Conservation (phyloP, 2,113 vertebrate species). For the Neomonachus schauinslandi region DNA sequence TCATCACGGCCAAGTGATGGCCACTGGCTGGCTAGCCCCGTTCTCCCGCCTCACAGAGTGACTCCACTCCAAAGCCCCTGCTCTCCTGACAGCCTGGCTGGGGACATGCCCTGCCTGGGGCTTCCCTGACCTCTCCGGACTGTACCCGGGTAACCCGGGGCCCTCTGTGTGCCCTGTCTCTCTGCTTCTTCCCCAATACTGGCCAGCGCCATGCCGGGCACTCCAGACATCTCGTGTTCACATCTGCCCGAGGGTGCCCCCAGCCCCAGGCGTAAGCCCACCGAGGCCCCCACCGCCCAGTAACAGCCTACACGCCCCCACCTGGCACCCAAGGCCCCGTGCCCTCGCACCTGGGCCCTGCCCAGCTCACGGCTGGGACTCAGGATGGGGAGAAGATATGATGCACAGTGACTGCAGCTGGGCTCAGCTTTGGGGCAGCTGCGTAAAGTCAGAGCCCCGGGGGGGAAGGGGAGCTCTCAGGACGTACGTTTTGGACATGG, state of each 20-base stretch:
- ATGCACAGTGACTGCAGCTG: rapidly evolving
- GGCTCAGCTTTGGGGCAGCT: not conserved
- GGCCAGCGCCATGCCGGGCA: rapidly evolving
- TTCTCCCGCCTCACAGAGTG: rapidly evolving
- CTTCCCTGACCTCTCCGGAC: not conserved
- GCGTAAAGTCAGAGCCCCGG: rapidly evolving
- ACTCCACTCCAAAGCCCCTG: rapidly evolving
- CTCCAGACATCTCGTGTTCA: rapidly evolving
- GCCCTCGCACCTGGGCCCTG: rapidly evolving
- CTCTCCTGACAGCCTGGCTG: not conserved
- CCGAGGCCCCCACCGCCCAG: not conserved
- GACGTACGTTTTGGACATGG: slow-evolving; percentile 96
- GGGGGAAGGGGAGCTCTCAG: not conserved
- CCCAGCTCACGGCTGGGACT: not conserved
- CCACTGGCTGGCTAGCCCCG: rapidly evolving
- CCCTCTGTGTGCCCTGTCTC: rapidly evolving
- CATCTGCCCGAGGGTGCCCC: not conserved
- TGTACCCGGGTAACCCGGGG: rapidly evolving
- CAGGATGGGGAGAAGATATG: not conserved
- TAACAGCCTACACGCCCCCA: rapidly evolving
- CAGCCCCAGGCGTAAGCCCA: not conserved
- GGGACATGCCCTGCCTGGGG: rapidly evolving
- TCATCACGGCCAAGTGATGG: not conserved
- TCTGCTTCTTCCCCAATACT: not conserved
- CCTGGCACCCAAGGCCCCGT: not conserved